A percentile compares a stretch with the other conserved stretches of the same genome.
phyloP scores from a whole-genome alignment of 2,113 vertebrate genomes.

The Himantopus leucocephalus region DNA sequence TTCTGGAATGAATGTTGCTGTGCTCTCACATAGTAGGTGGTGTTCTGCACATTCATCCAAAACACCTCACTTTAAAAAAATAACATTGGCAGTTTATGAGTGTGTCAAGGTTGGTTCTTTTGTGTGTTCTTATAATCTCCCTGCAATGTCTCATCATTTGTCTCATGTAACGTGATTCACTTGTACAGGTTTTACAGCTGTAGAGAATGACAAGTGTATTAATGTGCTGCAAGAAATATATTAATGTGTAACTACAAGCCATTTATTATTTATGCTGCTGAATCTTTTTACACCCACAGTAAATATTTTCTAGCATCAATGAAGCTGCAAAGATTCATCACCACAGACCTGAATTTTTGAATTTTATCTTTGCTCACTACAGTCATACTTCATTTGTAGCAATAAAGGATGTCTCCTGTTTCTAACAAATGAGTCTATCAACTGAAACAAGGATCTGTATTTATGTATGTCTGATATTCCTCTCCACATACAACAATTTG shows the following conservation, averaged over 20 bases:
- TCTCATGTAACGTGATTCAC: constrained; percentile 12
- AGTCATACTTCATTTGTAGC: not conserved
- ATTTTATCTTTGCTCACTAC: not conserved
- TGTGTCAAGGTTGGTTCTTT: constrained; percentile 10
- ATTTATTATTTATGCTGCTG: constrained; percentile 23
- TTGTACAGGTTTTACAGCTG: not conserved
- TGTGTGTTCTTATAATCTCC: not conserved
- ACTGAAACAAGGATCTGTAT: not conserved
- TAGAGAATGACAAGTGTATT: constrained; percentile 8
- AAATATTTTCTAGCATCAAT: constrained; percentile 39
- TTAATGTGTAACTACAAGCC: not conserved
- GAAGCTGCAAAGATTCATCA: constrained; percentile 13
- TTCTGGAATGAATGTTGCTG: not conserved
- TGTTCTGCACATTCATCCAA: not conserved
- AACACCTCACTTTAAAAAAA: not conserved
- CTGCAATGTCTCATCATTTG: constrained; percentile 19
- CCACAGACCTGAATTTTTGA: not conserved
- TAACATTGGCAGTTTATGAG: not conserved
- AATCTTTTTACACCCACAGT: constrained; percentile 1
- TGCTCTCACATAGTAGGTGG: not conserved
- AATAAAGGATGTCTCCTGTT: not conserved
- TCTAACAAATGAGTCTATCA: not conserved
- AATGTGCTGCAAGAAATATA: constrained; percentile 23
- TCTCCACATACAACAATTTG: not conserved
- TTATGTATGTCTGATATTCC: not conserved